These are phyloP conservation scores for Kryptolebias ocellatus DNA, from an alignment of 2,797 vertebrate genomes.

Conservation along the genomic window DNA sequence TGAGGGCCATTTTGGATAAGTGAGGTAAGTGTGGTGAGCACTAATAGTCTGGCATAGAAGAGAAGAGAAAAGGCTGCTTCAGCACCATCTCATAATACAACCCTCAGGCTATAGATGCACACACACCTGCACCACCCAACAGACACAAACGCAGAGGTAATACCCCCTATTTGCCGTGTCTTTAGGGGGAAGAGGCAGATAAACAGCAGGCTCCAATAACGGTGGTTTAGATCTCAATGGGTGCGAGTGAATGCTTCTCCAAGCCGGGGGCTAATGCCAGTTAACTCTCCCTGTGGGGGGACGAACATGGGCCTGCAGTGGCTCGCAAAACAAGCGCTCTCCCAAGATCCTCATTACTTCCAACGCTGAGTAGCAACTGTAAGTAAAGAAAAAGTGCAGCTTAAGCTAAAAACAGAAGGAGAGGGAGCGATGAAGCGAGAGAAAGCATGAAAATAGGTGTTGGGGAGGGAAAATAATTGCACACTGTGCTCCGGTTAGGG, in stretches of 20 bases:
- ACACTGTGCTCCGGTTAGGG: slow-evolving; percentile 65
- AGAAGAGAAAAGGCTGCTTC: slow-evolving; percentile 75
- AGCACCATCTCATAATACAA: slow-evolving; percentile 75
- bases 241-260: slow-evolving; percentile 80
- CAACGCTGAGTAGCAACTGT: slow-evolving; percentile 77
- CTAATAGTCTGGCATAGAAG: slow-evolving; percentile 67
- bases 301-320: slow-evolving; percentile 68
- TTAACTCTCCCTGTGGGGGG: slow-evolving; percentile 81
- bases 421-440: slow-evolving; percentile 60
- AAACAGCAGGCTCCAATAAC: slow-evolving; percentile 80
- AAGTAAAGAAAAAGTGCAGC: slow-evolving; percentile 81
- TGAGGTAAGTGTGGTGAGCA: slow-evolving; percentile 55
- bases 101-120: slow-evolving; percentile 65
- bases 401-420: slow-evolving; percentile 77
- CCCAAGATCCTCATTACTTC: slow-evolving; percentile 85
- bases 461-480: slow-evolving; percentile 73
- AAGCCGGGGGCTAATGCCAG: slow-evolving; percentile 82
- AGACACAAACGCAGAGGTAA: slow-evolving; percentile 62
- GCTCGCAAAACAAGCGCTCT: slow-evolving; percentile 77
- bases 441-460: slow-evolving; percentile 70
- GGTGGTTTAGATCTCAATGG: slow-evolving; percentile 80
- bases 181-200: slow-evolving; percentile 73
- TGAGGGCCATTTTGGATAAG: slow-evolving; percentile 60
- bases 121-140: slow-evolving; percentile 56
- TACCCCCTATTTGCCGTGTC: slow-evolving; percentile 72